A percentile compares a stretch with the other conserved stretches of the same genome.
Evolutionary conservation across 1,140 invertebrate genomes (phyloP).

Genomic region (Cherax quadricarinatus): DNA sequence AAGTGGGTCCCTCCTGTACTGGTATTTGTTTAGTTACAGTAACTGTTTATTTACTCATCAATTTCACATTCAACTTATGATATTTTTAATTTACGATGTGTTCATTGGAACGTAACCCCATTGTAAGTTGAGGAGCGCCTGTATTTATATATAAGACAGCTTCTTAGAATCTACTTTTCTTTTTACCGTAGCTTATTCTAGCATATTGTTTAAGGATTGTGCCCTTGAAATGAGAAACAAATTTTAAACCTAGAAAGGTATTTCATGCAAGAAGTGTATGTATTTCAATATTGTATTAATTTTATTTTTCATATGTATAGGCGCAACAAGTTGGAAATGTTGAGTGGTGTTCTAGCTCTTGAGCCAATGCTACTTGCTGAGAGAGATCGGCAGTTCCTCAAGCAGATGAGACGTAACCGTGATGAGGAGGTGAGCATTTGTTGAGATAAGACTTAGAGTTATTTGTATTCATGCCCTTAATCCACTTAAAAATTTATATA

Average conservation of each 20-base stretch:
- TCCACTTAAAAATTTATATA: background rate
- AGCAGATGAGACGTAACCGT: conserved; percentile 86
- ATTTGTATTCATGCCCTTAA: background rate
- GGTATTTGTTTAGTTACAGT: no score
- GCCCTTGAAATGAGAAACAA: background rate
- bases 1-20: no score
- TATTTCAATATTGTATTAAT: background rate
- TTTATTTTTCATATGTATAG: conserved; percentile 74
- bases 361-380: conserved; percentile 88
- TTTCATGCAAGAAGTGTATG: background rate
- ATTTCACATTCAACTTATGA: no score
- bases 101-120: no score
- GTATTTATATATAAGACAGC: no score
- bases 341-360: conserved; percentile 85
- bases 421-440: conserved; percentile 83
- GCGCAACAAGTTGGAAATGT: conserved; percentile 83
- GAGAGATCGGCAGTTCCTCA: conserved; percentile 86
- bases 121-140: no score
- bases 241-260: background rate
- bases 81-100: no score
- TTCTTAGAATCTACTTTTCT: no score
- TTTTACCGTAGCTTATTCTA: no score
- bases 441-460: background rate
- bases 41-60: no score
- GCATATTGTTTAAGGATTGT: no score